Conservation (phyloP, 2,113 vertebrate genomes). For the Capra hircus region DNA sequence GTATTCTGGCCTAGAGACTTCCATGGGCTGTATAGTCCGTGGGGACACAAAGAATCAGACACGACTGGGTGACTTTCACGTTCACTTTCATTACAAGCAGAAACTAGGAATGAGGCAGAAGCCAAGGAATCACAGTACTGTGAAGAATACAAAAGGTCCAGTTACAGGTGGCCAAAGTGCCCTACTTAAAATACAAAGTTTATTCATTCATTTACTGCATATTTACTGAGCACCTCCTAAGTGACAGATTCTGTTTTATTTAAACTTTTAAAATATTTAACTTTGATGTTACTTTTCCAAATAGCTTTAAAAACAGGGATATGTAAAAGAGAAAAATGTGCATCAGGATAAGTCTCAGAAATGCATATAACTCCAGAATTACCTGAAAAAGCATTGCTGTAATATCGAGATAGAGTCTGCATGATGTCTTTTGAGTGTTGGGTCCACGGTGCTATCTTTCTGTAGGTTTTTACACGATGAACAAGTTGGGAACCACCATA, state of each 20-base stretch:
- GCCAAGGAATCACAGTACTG: not conserved
- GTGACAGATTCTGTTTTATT: not conserved
- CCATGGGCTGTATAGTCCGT: not conserved
- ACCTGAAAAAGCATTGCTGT: conserved; percentile 99
- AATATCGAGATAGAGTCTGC: conserved; percentile 96
- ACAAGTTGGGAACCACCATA: conserved; percentile 98
- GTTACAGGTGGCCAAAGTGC: not conserved
- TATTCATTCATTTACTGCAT: not conserved
- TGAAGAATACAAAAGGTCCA: not conserved
- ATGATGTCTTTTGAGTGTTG: conserved; percentile 99
- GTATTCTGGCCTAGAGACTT: not conserved
- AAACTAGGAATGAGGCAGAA: not conserved
- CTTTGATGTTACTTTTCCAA: not conserved
- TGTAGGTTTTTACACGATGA: conserved; percentile 97
- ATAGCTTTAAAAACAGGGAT: not conserved
- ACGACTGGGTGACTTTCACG: not conserved
- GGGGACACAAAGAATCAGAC: not conserved
- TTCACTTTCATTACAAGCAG: not conserved
- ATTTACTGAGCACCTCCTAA: not conserved
- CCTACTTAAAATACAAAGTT: not conserved
- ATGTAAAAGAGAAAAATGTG: not conserved
- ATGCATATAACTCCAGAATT: not conserved
- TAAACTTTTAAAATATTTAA: conserved; percentile 32
- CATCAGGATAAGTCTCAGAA: not conserved
- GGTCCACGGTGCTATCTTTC: conserved; percentile 98